phyloP scores from a whole-genome alignment of 2,797 vertebrate species.

The Cheirogaleus major region DNA sequence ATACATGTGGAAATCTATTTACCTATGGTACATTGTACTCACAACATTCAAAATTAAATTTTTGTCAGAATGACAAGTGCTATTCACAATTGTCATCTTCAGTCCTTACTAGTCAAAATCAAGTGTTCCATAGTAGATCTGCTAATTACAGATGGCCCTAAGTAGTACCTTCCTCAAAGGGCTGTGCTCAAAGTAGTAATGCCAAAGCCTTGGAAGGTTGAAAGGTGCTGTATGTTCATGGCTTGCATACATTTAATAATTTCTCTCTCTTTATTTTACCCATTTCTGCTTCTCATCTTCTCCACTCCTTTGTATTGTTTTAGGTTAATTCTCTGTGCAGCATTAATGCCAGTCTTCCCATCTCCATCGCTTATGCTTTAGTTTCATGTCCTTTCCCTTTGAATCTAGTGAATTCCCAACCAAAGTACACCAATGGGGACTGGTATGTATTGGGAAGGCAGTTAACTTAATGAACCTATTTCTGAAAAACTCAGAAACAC shows the following conservation, averaged over 20 bases:
- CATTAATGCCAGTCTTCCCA: background rate
- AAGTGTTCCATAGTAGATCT: background rate
- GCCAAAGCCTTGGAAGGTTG: background rate
- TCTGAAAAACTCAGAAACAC: background rate
- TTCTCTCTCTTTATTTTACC: background rate
- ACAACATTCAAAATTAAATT: slow-evolving; percentile 40
- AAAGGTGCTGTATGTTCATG: background rate
- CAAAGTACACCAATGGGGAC: background rate
- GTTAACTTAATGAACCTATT: background rate
- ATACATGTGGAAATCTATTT: background rate
- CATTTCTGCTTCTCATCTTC: background rate
- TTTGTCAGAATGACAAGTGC: background rate
- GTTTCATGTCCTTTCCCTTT: background rate
- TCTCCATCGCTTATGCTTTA: background rate
- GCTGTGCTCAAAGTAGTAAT: background rate
- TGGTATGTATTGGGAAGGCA: background rate
- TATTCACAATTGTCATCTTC: slow-evolving; percentile 37
- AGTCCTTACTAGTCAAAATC: background rate
- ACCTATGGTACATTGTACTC: background rate
- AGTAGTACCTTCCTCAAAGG: background rate
- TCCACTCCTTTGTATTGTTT: background rate
- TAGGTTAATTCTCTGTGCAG: background rate
- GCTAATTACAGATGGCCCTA: background rate
- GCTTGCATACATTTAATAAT: background rate
- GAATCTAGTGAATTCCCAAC: background rate